Evolutionary conservation across 2,888 invertebrate species (phyloP).

Genomic region (Drosophila differens): DNA sequence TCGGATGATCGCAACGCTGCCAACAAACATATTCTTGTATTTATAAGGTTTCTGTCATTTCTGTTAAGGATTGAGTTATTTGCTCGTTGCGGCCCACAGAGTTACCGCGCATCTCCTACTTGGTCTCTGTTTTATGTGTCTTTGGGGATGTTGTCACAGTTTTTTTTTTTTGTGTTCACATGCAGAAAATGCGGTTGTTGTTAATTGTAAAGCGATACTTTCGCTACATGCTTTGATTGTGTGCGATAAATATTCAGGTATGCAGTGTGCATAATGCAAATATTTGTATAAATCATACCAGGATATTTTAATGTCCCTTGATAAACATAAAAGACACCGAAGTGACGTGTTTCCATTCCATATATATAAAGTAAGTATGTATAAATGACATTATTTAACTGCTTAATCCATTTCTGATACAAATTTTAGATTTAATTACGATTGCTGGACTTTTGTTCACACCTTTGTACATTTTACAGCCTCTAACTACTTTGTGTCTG

Average conservation of each 20-base stretch:
- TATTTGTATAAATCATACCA: conserved; percentile 64
- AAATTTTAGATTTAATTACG: background rate
- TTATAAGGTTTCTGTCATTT: conserved; percentile 78
- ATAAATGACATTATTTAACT: background rate
- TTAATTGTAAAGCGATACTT: conserved; percentile 70
- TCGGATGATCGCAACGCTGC: conserved; percentile 37
- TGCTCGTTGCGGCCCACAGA: conserved; percentile 49
- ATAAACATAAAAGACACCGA: conserved; percentile 24
- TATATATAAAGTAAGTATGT: background rate
- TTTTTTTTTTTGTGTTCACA: conserved; percentile 39
- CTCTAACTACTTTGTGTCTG: background rate
- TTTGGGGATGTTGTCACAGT: conserved; percentile 53
- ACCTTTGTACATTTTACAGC: background rate
- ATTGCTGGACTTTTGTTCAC: background rate
- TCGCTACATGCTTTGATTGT: conserved; percentile 43
- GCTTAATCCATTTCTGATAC: background rate
- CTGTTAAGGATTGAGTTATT: conserved; percentile 79
- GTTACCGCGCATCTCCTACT: conserved; percentile 1
- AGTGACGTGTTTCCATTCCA: background rate
- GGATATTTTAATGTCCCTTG: conserved; percentile 49
- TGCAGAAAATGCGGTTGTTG: conserved; percentile 73
- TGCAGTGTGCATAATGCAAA: conserved; percentile 48
- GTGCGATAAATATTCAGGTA: conserved; percentile 42
- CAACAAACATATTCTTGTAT: conserved; percentile 71
- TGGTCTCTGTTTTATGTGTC: conserved; percentile 26